Evolutionary conservation across 2,888 invertebrate genomes (phyloP), one percentile per base, ranked within the genome.

Genomic region (Auanema freiburgensis): DNA sequence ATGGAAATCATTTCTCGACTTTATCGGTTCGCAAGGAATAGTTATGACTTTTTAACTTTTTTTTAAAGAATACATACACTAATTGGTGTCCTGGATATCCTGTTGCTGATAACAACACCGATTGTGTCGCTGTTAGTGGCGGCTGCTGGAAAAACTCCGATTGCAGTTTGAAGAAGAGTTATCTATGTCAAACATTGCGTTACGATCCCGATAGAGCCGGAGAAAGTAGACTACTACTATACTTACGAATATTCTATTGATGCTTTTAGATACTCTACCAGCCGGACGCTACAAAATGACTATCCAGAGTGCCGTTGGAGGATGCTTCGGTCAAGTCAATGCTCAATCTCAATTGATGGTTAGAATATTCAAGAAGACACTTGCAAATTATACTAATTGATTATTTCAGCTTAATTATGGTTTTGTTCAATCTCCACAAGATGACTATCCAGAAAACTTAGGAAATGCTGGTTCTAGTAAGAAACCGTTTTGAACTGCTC

Each of bases 301-400:
- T 6, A 62, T 79, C 42, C 57, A 71, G 55, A 65, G 74, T 10
- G 61, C 67, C 46, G 56, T 46, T 46, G 67, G 68, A 40, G 52
- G 59, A 21, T 79, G 79, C 51, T 65, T 58, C 16, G 67, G 76
- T 16, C 72, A 75, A 60, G 71, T 72, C 11, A 67, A 76, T 16
- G 67, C 74, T 2, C 79, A 79, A 65, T 76, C 76, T 16, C 71
- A 71, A 18, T 76, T 79, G 52, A 76, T 73, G 54, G 66, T 66
- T 33, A 5, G 33, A 33, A 24, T 2, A 24, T 46, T 12, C 24
- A n/a, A 14, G 8, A 52, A n/a, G 10, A 44, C 23, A 41, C 33
- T 33, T 51, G 33, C 21, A 33, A 55, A 23, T 23, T 42, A 5
- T 53, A 10, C 4, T 18, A 53, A 24, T 24, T 10, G 44, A 2